phyloP scores from a whole-genome alignment of 2,113 vertebrate species.

The Syngnathus typhle region DNA sequence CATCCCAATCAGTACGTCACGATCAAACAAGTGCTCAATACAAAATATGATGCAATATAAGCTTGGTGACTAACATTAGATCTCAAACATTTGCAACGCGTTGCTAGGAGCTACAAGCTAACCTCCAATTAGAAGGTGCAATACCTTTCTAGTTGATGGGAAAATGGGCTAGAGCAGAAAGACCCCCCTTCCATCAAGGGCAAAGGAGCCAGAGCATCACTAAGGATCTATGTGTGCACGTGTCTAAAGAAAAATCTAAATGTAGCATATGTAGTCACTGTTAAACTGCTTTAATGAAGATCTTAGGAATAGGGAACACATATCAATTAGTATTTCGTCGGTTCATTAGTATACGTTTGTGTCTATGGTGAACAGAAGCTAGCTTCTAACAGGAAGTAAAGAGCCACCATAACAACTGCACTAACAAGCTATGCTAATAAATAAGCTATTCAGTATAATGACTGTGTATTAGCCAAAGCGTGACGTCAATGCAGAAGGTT shows the following conservation, averaged over 20 bases:
- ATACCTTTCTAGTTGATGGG: neutral
- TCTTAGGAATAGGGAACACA: neutral
- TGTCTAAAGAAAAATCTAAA: too few species aligned
- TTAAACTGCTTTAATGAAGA: neutral
- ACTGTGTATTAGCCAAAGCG: neutral
- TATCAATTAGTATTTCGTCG: neutral
- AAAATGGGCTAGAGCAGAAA: too few species aligned
- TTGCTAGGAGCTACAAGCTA: neutral
- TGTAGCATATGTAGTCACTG: too few species aligned
- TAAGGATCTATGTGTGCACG: too few species aligned
- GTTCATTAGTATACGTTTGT: neutral
- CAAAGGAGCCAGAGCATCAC: too few species aligned
- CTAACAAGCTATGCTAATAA: constrained; percentile 11
- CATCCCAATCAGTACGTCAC: neutral
- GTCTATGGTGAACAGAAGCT: constrained; percentile 12
- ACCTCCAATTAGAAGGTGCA: neutral
- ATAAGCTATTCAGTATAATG: neutral
- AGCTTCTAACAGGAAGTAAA: constrained; percentile 1
- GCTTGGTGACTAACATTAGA: neutral
- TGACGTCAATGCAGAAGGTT: constrained; percentile 1
- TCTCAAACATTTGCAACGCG: neutral
- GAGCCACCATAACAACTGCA: constrained; percentile 20
- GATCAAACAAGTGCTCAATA: neutral
- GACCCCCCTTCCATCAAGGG: too few species aligned
- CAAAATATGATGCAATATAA: neutral